Evolutionary conservation across 2,113 vertebrate species (phyloP), one percentile per base, ranked within the genome.

Genomic region (Lepisosteus osseus): DNA sequence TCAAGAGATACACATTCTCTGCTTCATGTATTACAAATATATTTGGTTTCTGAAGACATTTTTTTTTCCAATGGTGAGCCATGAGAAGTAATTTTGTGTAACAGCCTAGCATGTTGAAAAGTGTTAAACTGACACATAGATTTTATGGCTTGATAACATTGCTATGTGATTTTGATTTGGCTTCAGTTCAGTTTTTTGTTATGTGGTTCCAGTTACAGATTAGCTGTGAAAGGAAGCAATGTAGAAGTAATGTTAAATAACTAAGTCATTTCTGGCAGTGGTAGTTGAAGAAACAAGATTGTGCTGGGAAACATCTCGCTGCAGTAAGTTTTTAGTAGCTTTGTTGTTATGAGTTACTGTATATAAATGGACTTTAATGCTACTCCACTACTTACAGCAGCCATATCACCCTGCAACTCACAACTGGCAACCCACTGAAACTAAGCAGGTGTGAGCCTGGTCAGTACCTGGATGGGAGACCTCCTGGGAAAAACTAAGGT

Each of bases 211-310:
- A 59, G 14, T 11, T 11, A 59, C 57, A 59, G 9, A 59, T 59
- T 15, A 59, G 14, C 13, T 3, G 4, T 4, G 9, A 59, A 59
- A 59, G 5, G 57, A 59, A 59, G n/a, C n/a, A 1, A n/a, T n/a
- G 57, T 13, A 13, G 2, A 51, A 51, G 9, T 51, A 6, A 51
- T 51, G 1, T 51, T 51, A 51, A 51, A 51, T 51, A 6, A 69
- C 70, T 74, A 64, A 74, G 68, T 76, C 76, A 84, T 79, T 77
- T 72, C 78, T 57, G 44, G 67, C 77, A 74, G 57, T 79, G 77
- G 66, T 64, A 55, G 61, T 68, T 61, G 80, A 70, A 72, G 65
- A 51, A 51, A 5, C 47, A 51, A 51, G 5, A 5, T 51, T 5
- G 5, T 51, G 5, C 9, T 51, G 5, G 5, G 9, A 51, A 51